Evolutionary conservation across 2,797 vertebrate species (phyloP).

Genomic region (Esox masquinongy): DNA sequence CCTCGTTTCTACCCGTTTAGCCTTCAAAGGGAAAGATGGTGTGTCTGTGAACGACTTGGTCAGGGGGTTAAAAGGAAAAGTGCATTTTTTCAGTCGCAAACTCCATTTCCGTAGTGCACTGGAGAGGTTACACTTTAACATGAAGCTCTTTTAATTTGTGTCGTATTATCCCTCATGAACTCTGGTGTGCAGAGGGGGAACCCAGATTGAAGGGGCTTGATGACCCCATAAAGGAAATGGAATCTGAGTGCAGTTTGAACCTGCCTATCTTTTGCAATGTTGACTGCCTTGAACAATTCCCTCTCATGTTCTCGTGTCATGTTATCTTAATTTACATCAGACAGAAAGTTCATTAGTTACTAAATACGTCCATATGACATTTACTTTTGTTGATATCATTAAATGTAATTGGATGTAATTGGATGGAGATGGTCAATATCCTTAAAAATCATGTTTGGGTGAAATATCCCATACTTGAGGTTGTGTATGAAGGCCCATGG

Average conservation of each 20-base stretch:
- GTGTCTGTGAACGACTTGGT: conserved; percentile 39
- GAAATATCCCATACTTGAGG: too few relatives aligned
- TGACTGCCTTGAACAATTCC: conserved; percentile 30
- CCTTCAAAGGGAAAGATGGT: conserved; percentile 78
- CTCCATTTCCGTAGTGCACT: conserved; percentile 80
- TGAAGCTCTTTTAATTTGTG: conserved; percentile 75
- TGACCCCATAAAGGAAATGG: conserved; percentile 21
- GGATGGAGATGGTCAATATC: background rate
- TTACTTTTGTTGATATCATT: background rate
- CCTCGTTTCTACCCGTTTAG: conserved; percentile 72
- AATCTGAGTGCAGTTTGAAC: conserved; percentile 4
- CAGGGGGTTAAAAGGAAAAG: conserved; percentile 43
- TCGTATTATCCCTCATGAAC: conserved; percentile 63
- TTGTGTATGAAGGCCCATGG: too few relatives aligned
- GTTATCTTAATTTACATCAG: conserved; percentile 29
- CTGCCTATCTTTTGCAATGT: background rate
- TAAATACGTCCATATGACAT: conserved; percentile 19
- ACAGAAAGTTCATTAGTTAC: conserved; percentile 28
- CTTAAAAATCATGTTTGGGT: too few relatives aligned
- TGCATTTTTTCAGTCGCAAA: conserved; percentile 73
- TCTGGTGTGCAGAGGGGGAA: conserved; percentile 32
- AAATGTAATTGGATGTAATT: conserved; percentile 6
- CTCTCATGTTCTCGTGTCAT: conserved; percentile 29
- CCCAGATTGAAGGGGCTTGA: conserved; percentile 39
- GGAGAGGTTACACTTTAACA: conserved; percentile 69